Base-by-base conservation (phyloP, 2,888 invertebrate species). In the Drymonia ruficornis region DNA sequence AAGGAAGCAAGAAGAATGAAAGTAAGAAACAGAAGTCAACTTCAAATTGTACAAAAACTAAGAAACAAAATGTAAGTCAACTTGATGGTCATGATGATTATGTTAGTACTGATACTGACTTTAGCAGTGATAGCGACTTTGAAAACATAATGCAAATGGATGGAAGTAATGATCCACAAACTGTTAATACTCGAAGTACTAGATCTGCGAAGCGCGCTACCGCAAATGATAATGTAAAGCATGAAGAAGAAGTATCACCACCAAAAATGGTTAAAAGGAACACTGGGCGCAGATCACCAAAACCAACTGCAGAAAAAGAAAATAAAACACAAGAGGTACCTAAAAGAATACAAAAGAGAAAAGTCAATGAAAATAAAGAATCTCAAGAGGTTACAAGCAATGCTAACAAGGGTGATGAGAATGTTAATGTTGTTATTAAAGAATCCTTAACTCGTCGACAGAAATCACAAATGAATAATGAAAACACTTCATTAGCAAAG, bases 31-130 rank as follows among this genome's bases (percentile, higher is more conserved):
- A 63, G 53, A 62, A 64, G 63, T 40, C 72, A 53, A 47, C 52
- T 19, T 50, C 47, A 36, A 65, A 56, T 48, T 71, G 71, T 55
- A 40, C 57, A 19, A 79, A 78, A 64, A 42, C 60, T 18, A 72
- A 74, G 54, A 76, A 67, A 58, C 59, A 66, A 57, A 83, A 81
- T 53, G 88, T 94, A 61, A 79, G 93, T 0, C 95, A 94, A 72
- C 67, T 94, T 46, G 95, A 95, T 86, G 95, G 95, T 4, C 87
- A 81, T 59, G 83, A 89, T 74, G 93, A 94, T 78, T 45, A 28
- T 45, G 6, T 15, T 44, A 45, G 28, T 15, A 71, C 64, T 67
- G 67, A 68, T 50, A 70, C 63, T 67, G 76, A 81, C 28, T 63
- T 59, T 4, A 65, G 53, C 48, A 71, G 65, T 67, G 67, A 67